Percentiles rank a stretch among this genome's conserved stretches.
Conservation (phyloP, 2,113 vertebrate species). For the Pygoscelis adeliae region DNA sequence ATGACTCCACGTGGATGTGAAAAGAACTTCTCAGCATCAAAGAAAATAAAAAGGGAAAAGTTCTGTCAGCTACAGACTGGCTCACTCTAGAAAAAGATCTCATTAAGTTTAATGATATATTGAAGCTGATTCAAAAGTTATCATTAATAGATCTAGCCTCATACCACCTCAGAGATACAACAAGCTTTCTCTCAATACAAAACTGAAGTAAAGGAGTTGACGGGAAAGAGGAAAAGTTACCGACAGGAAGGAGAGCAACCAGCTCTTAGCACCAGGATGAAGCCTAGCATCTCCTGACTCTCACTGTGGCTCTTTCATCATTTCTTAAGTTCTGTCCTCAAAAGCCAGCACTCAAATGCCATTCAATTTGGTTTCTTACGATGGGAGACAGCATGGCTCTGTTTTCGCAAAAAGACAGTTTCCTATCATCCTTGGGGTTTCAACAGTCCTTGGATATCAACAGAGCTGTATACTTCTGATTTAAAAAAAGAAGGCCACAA, state of each 20-base stretch:
- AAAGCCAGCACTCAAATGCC: background rate
- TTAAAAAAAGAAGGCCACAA: background rate
- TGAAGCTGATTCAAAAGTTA: constrained; percentile 10
- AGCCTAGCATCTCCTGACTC: background rate
- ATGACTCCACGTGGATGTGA: background rate
- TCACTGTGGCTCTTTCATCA: background rate
- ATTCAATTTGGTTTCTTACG: background rate
- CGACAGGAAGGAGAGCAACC: background rate
- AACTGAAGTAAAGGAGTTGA: background rate
- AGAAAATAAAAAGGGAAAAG: background rate
- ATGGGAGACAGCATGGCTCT: constrained; percentile 13
- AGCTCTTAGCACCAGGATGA: background rate
- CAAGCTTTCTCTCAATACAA: background rate
- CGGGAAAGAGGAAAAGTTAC: background rate
- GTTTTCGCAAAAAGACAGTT: constrained; percentile 21
- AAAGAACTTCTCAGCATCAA: background rate
- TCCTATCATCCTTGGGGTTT: background rate
- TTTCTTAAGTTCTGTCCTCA: background rate
- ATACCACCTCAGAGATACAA: background rate
- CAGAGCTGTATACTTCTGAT: constrained; percentile 11
- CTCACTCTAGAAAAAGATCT: background rate
- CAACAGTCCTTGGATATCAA: constrained; percentile 18
- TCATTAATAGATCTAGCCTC: constrained; percentile 23
- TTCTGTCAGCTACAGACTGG: background rate
- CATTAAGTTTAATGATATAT: background rate